phyloP scores from a whole-genome alignment of 2,888 invertebrate species.

The Autographa gamma region DNA sequence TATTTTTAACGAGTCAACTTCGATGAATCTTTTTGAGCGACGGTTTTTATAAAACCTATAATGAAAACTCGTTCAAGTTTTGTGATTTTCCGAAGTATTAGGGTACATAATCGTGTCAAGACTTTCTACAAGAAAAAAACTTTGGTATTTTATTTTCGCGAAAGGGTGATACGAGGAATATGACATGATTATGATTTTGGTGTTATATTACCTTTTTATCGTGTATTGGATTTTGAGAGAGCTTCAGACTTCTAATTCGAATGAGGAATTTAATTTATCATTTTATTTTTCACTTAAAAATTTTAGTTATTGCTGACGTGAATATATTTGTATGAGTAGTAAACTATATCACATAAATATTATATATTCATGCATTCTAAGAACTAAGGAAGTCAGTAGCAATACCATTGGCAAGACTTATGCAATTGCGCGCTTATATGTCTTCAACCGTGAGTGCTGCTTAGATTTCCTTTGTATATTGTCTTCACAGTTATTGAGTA shows the following conservation, averaged over 20 bases:
- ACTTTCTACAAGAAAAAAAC: background rate
- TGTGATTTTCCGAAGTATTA: background rate
- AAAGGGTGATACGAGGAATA: background rate
- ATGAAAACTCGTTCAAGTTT: background rate
- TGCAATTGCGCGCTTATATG: constrained; percentile 17
- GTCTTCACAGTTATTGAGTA: constrained; percentile 19
- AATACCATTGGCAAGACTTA: background rate
- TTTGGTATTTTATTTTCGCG: background rate
- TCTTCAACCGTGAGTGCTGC: constrained; percentile 4
- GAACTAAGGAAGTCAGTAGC: constrained; percentile 13
- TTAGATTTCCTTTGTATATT: constrained; percentile 15
- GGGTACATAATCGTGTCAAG: background rate
- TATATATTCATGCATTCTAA: background rate
- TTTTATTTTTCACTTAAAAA: background rate
- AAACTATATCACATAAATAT: background rate
- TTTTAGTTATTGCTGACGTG: background rate
- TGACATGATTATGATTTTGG: too few relatives aligned
- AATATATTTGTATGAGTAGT: background rate
- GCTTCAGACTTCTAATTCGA: background rate
- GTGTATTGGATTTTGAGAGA: background rate
- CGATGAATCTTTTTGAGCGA: constrained; percentile 15
- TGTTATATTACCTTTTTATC: background rate
- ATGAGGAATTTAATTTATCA: background rate
- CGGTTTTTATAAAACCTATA: background rate
- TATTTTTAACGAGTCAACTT: constrained; percentile 54